These are phyloP conservation scores for Podarcis cretensis DNA, from an alignment of 2,113 vertebrate genomes.

Conservation along the genomic window DNA sequence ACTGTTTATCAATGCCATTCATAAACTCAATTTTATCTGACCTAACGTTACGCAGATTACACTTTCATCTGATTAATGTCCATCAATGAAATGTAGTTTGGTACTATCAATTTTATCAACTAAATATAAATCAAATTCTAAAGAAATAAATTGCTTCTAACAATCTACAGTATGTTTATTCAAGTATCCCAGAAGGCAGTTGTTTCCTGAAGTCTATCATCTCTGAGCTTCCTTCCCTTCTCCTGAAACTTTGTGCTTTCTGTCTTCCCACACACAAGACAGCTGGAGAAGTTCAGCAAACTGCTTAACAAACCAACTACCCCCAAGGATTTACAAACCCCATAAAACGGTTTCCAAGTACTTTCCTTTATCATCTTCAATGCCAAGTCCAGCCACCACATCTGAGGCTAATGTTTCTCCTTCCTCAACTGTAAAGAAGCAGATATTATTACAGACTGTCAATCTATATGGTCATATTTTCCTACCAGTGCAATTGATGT, in stretches of 20 bases:
- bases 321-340: not conserved
- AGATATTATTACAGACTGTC: not conserved
- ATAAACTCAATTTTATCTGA: not conserved
- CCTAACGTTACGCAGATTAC: not conserved
- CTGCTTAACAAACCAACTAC: not conserved
- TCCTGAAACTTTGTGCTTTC: not conserved
- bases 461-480: not conserved
- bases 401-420: not conserved
- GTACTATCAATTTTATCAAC: not conserved
- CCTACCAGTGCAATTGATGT: not conserved
- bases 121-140: not conserved
- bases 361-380: constrained; percentile 2
- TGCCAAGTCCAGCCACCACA: not conserved
- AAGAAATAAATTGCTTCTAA: not conserved
- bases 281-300: not conserved
- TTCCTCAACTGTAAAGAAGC: not conserved
- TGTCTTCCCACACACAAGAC: not conserved
- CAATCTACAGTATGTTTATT: not conserved
- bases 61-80: not conserved
- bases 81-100: not conserved
- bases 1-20: not conserved
- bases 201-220: not conserved
- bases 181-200: not conserved
- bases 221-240: not conserved
- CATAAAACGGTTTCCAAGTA: not conserved